These are phyloP conservation scores for Calidris pugnax DNA, from an alignment of 2,113 vertebrate genomes.

Conservation along the genomic window DNA sequence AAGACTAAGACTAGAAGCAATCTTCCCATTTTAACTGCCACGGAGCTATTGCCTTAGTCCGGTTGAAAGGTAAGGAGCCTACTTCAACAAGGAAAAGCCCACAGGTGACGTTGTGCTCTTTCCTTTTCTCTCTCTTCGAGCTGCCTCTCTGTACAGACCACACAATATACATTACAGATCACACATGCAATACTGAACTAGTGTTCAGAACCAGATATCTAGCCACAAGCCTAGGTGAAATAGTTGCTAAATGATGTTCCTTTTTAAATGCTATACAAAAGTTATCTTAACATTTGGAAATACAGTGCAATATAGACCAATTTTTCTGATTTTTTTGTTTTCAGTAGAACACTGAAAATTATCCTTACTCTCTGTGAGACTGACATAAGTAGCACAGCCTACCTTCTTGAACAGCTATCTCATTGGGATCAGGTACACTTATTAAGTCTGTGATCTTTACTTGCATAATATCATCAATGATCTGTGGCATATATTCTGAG, in stretches of 20 bases:
- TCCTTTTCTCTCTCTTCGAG: background rate
- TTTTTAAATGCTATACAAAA: background rate
- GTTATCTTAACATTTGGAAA: background rate
- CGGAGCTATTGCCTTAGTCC: background rate
- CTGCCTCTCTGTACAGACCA: background rate
- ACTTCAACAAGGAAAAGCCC: background rate
- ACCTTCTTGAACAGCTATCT: background rate
- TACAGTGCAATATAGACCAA: background rate
- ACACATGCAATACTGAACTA: background rate
- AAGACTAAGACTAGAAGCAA: background rate
- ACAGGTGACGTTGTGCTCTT: background rate
- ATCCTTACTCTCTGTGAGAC: background rate
- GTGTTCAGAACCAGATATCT: background rate
- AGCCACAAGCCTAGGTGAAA: background rate
- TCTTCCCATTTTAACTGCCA: background rate
- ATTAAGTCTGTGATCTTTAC: background rate
- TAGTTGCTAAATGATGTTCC: background rate
- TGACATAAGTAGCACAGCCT: background rate
- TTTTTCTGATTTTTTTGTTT: background rate
- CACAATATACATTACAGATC: background rate
- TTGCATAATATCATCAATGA: constrained; percentile 24
- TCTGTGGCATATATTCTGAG: constrained; percentile 45
- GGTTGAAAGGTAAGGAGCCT: background rate
- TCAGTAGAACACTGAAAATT: background rate
- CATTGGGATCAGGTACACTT: background rate